These are phyloP conservation scores for Belgica antarctica DNA, from an alignment of 2,888 invertebrate genomes.

Conservation along the genomic window DNA sequence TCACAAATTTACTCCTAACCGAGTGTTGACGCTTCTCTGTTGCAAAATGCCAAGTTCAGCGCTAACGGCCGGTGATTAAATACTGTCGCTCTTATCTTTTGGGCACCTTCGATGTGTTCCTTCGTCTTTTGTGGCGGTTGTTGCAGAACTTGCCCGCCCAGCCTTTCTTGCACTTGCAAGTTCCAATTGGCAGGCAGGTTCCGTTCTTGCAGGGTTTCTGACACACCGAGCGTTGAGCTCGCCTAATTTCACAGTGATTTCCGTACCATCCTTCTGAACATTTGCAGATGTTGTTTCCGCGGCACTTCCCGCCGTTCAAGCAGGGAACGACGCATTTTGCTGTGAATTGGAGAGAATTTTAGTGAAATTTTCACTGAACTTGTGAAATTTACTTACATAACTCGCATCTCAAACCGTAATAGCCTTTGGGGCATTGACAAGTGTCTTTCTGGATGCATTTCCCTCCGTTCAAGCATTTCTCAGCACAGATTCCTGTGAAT, in stretches of 20 bases:
- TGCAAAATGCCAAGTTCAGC: background rate
- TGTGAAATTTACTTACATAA: conserved; percentile 68
- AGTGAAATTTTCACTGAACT: conserved; percentile 19
- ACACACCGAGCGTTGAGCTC: conserved; percentile 70
- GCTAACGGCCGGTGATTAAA: too few species aligned
- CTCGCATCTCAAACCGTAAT: conserved; percentile 85
- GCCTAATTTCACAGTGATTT: conserved; percentile 87
- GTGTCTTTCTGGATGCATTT: conserved; percentile 93
- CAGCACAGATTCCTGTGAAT: conserved; percentile 78
- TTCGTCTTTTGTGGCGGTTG: conserved; percentile 49
- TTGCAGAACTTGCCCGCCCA: conserved; percentile 81
- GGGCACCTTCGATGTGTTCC: background rate
- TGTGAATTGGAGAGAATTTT: conserved; percentile 51
- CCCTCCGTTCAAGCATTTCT: conserved; percentile 90
- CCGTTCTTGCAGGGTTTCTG: conserved; percentile 76
- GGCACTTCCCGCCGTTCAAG: conserved; percentile 85
- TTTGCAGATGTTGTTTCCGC: conserved; percentile 84
- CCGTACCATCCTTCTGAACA: conserved; percentile 82
- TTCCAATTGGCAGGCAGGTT: conserved; percentile 66
- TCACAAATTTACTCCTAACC: conserved; percentile 2
- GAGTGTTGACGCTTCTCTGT: too few species aligned
- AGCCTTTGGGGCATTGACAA: conserved; percentile 88
- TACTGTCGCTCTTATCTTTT: background rate
- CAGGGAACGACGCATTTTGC: conserved; percentile 89
- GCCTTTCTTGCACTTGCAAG: conserved; percentile 75